phyloP scores from a whole-genome alignment of 2,113 vertebrate genomes.

The Excalfactoria chinensis region DNA sequence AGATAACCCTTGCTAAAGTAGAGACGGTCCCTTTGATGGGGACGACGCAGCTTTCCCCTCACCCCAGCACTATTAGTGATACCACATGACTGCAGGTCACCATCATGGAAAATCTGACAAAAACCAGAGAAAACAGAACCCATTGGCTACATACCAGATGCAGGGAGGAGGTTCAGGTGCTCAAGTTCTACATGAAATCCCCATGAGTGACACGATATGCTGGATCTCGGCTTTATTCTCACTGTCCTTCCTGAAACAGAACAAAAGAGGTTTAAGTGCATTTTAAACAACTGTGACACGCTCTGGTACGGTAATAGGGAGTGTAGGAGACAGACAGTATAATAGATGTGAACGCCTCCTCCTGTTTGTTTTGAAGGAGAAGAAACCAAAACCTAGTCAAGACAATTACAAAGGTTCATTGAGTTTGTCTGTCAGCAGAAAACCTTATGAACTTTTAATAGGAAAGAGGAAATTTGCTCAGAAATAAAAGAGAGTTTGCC shows the following conservation, averaged over 20 bases:
- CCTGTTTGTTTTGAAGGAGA: not conserved
- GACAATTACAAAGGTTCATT: not conserved
- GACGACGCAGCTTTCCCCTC: not conserved
- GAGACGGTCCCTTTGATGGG: not conserved
- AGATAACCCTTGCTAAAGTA: not conserved
- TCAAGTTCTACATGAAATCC: not conserved
- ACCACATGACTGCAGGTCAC: not conserved
- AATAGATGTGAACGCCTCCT: not conserved
- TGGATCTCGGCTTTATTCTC: not conserved
- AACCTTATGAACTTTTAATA: not conserved
- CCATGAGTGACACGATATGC: too few relatives aligned
- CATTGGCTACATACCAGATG: not conserved
- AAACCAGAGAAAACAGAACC: not conserved
- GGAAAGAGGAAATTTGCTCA: not conserved
- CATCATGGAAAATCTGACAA: not conserved
- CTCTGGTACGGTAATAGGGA: not conserved
- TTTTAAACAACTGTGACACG: not conserved
- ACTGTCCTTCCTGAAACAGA: not conserved
- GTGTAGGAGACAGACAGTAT: not conserved
- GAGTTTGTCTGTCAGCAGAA: not conserved
- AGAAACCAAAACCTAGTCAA: not conserved
- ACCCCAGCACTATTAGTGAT: fast-evolving
- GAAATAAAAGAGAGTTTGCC: not conserved
- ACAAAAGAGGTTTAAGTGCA: not conserved
- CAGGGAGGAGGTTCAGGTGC: not conserved